Conservation (phyloP, 2,797 vertebrate species). For the Scomberomorus guttatus region DNA sequence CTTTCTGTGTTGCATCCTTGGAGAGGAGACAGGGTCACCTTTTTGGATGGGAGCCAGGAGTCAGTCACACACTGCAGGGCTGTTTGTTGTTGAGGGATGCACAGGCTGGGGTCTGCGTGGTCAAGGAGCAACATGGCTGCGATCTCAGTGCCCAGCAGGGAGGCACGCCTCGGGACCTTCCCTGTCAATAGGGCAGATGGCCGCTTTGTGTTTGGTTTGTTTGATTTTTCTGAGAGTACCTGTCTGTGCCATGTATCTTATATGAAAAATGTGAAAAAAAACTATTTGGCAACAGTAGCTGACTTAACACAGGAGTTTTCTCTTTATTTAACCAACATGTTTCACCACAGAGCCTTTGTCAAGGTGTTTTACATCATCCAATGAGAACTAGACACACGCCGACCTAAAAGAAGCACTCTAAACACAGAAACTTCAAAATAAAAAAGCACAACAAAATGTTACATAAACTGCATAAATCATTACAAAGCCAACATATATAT, state of each 20-base stretch:
- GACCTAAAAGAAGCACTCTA: not conserved
- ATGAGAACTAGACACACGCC: not conserved
- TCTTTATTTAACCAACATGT: not conserved
- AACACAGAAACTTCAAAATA: constrained; percentile 7
- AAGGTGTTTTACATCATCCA: not conserved
- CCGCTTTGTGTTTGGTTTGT: constrained; percentile 42
- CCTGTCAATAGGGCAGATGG: constrained; percentile 69
- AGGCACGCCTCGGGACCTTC: constrained; percentile 33
- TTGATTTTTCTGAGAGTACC: constrained; percentile 42
- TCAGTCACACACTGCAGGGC: constrained; percentile 53
- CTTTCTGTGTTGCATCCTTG: constrained; percentile 44
- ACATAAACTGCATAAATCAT: not conserved
- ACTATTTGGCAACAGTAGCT: not conserved
- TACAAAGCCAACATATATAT: not conserved
- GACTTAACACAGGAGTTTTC: not conserved
- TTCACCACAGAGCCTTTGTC: not conserved
- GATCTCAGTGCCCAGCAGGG: constrained; percentile 58
- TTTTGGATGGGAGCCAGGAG: constrained; percentile 57
- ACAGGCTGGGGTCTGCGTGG: constrained; percentile 32
- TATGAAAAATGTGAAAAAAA: not conserved
- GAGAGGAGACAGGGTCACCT: constrained; percentile 60
- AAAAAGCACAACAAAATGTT: not conserved
- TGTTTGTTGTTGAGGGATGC: constrained; percentile 57
- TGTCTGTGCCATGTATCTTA: not conserved
- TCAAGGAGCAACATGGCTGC: constrained; percentile 54